Conservation (phyloP, 37 sponge, comb jelly and placozoan genomes). For the Bolinopsis microptera region DNA sequence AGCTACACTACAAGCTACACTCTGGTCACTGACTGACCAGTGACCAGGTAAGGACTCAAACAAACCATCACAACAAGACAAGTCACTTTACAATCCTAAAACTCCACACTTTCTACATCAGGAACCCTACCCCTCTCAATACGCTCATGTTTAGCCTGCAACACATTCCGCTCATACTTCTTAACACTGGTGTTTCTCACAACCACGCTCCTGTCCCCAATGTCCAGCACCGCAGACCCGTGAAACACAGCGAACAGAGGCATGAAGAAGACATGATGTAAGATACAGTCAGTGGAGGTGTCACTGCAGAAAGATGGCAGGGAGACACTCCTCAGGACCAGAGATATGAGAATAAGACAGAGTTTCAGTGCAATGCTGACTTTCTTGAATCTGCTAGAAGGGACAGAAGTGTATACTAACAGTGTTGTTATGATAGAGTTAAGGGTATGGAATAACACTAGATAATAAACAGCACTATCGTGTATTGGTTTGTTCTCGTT, state of each 20-base stretch:
- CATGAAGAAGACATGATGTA: not conserved
- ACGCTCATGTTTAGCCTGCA: not conserved
- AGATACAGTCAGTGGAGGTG: not conserved
- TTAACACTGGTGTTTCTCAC: constrained; percentile 2
- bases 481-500: not conserved
- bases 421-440: not conserved
- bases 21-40: too few species aligned
- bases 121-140: not conserved
- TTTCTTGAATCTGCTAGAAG: not conserved
- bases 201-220: constrained; percentile 14
- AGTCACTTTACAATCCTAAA: too few species aligned
- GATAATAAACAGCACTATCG: not conserved
- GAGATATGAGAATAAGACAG: not conserved
- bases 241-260: constrained; percentile 27
- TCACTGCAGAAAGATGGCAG: not conserved
- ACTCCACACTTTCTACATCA: not conserved
- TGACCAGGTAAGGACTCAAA: too few species aligned
- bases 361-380: not conserved
- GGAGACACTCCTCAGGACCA: not conserved
- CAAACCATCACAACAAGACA: too few species aligned
- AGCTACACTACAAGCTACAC: too few species aligned
- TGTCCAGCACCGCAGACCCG: not conserved
- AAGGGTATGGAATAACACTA: not conserved
- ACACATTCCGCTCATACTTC: constrained; percentile 4
- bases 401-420: not conserved